phyloP scores from a whole-genome alignment of 1,140 invertebrate genomes.

The Thaumatotibia leucotreta region DNA sequence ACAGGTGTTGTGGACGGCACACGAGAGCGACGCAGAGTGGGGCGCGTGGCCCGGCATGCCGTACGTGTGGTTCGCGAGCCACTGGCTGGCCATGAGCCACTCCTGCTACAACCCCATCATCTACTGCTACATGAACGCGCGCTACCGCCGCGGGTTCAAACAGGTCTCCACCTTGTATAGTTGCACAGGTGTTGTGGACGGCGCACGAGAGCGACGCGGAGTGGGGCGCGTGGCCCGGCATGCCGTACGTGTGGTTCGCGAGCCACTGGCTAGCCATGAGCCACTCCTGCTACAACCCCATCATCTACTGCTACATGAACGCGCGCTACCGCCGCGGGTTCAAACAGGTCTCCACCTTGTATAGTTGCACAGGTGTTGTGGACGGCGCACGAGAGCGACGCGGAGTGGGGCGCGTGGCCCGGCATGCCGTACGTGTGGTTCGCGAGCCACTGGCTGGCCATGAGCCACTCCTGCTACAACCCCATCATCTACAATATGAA shows the following conservation, averaged over 20 bases:
- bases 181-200: too few relatives aligned
- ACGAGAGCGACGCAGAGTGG: too few relatives aligned
- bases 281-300: slow-evolving; percentile 93
- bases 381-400: too few relatives aligned
- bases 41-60: slow-evolving; percentile 75
- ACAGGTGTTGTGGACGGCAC: background rate
- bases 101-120: slow-evolving; percentile 93
- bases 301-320: slow-evolving; percentile 94
- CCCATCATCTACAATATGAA: too few relatives aligned
- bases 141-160: slow-evolving; percentile 81
- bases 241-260: slow-evolving; percentile 84
- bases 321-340: slow-evolving; percentile 80
- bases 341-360: slow-evolving; percentile 61
- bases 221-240: slow-evolving; percentile 59
- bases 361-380: too few relatives aligned
- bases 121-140: slow-evolving; percentile 91
- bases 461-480: too few relatives aligned
- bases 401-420: slow-evolving; percentile 50
- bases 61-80: slow-evolving; percentile 84
- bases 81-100: slow-evolving; percentile 92
- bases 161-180: slow-evolving; percentile 50
- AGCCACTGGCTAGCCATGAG: too few relatives aligned
- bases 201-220: background rate
- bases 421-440: slow-evolving; percentile 81
- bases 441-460: too few relatives aligned